Evolutionary conservation across 2,113 vertebrate genomes (phyloP).

Genomic region (Colistium nudipinnis): DNA sequence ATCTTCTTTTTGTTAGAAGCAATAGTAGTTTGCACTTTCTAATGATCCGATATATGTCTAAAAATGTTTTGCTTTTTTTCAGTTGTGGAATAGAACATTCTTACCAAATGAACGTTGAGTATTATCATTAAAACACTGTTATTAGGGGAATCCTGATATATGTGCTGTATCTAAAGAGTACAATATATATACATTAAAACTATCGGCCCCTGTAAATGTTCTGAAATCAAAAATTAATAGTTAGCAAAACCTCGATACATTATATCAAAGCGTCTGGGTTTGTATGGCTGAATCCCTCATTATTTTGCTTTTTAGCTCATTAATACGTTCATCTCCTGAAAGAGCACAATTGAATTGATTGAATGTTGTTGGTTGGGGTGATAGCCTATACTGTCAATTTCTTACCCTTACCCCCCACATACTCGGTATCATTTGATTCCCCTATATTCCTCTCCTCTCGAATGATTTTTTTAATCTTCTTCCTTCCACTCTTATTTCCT

Average conservation of each 20-base stretch:
- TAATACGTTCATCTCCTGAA: not conserved
- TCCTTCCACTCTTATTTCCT: too few species aligned
- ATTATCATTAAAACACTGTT: too few species aligned
- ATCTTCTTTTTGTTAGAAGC: too few species aligned
- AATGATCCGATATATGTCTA: constrained; percentile 36
- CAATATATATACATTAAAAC: too few species aligned
- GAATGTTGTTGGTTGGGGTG: too few species aligned
- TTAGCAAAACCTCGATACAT: not conserved
- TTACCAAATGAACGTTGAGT: not conserved
- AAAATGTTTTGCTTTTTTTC: constrained; percentile 17
- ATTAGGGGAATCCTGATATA: too few species aligned
- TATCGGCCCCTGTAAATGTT: not conserved
- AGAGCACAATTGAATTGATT: not conserved
- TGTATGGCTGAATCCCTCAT: not conserved
- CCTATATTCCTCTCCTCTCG: too few species aligned
- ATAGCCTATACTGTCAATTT: not conserved
- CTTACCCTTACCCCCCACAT: not conserved
- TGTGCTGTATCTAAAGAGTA: too few species aligned
- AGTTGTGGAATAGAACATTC: not conserved
- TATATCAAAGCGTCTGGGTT: not conserved
- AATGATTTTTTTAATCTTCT: too few species aligned
- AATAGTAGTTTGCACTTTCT: too few species aligned
- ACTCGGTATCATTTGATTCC: too few species aligned
- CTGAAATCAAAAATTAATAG: too few species aligned
- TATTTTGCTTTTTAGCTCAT: not conserved